A percentile compares a stretch with the other conserved stretches of the same genome.
Conservation (phyloP, 2,113 vertebrate species). For the Petromus typicus region DNA sequence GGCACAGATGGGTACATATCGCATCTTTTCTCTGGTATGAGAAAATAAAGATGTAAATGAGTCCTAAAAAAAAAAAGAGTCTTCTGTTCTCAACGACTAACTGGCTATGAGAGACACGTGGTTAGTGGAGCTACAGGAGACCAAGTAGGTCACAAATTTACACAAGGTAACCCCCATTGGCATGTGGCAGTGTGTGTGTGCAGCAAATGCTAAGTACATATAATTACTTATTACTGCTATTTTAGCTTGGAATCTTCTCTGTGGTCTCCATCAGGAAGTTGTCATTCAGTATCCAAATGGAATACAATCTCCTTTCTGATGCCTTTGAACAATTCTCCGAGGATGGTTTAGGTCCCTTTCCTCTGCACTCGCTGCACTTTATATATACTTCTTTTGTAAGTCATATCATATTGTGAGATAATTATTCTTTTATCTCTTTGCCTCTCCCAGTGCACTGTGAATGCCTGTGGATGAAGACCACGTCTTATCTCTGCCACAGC, state of each 20-base stretch:
- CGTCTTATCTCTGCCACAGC: constrained; percentile 23
- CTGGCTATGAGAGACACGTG: background rate
- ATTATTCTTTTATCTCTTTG: constrained; percentile 57
- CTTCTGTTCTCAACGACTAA: constrained; percentile 14
- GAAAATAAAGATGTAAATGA: too few species aligned
- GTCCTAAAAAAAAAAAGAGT: too few species aligned
- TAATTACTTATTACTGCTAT: constrained; percentile 1
- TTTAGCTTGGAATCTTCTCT: constrained; percentile 38
- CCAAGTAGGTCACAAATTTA: background rate
- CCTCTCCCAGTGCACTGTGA: constrained; percentile 28
- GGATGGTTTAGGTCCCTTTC: constrained; percentile 42
- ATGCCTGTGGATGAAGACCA: background rate
- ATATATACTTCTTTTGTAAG: constrained; percentile 15
- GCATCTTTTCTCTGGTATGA: too few species aligned
- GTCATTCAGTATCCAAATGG: background rate
- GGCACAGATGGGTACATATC: too few species aligned
- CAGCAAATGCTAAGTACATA: background rate
- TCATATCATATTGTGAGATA: constrained; percentile 29
- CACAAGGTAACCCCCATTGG: background rate
- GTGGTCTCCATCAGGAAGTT: background rate
- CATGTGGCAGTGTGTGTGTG: background rate
- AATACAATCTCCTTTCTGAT: background rate
- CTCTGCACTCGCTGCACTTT: background rate
- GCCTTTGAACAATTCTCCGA: background rate
- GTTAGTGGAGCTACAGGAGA: background rate